phyloP scores from a whole-genome alignment of 2,797 vertebrate species.

The Halcyon smyrnensis region DNA sequence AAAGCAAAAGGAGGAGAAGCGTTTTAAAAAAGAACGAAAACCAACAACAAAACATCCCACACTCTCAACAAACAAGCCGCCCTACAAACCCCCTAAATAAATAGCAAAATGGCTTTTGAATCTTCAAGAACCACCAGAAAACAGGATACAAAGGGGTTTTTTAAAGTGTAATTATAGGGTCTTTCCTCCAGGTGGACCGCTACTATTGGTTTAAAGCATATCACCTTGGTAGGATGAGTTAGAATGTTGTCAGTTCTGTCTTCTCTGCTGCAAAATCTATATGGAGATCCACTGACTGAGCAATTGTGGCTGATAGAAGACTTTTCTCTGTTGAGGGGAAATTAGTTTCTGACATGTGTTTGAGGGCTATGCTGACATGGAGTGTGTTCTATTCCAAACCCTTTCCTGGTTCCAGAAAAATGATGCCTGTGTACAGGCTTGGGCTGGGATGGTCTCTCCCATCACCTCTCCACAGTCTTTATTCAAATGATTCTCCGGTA shows the following conservation, averaged over 20 bases:
- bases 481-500: background rate
- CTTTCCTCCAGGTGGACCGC: rapidly evolving
- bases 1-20: background rate
- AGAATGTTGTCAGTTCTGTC: background rate
- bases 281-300: background rate
- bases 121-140: background rate
- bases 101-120: background rate
- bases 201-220: background rate
- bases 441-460: background rate
- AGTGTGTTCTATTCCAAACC: background rate
- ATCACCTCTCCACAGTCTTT: background rate
- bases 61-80: rapidly evolving
- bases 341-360: background rate
- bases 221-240: rapidly evolving
- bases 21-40: background rate
- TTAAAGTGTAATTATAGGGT: background rate
- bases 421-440: background rate
- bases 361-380: background rate
- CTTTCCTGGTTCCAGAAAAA: background rate
- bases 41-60: rapidly evolving
- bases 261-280: background rate
- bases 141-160: background rate
- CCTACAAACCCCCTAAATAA: background rate
- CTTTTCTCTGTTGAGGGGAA: background rate
- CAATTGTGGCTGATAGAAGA: background rate